phyloP scores from a whole-genome alignment of 2,888 invertebrate species.

The Erebia ligea region DNA sequence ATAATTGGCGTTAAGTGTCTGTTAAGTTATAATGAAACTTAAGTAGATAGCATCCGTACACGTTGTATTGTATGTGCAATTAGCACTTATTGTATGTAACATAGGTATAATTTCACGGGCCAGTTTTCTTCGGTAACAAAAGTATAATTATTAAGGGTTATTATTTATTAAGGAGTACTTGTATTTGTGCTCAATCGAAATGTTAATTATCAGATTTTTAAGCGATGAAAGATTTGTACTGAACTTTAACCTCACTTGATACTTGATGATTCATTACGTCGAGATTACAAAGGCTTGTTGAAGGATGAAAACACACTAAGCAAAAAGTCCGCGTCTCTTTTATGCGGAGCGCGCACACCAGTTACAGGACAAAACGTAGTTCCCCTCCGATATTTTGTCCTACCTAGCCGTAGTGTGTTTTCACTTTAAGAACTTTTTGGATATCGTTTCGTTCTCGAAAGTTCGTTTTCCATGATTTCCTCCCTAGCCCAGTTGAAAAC shows the following conservation, averaged over 20 bases:
- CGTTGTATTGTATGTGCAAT: conserved; percentile 66
- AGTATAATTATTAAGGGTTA: conserved; percentile 65
- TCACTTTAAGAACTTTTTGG: too few relatives aligned
- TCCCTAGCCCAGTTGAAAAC: too few relatives aligned
- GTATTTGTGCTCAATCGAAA: conserved; percentile 51
- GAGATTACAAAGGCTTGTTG: too few relatives aligned
- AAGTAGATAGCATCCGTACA: conserved; percentile 72
- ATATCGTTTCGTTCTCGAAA: too few relatives aligned
- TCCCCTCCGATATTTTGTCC: too few relatives aligned
- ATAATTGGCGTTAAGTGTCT: conserved; percentile 79
- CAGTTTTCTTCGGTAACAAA: conserved; percentile 50
- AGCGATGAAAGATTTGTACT: conserved; percentile 22
- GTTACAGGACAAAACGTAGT: too few relatives aligned
- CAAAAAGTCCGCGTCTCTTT: too few relatives aligned
- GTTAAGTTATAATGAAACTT: conserved; percentile 76
- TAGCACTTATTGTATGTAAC: conserved; percentile 66
- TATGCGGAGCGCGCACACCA: too few relatives aligned
- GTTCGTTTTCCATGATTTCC: too few relatives aligned
- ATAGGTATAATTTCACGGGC: conserved; percentile 61
- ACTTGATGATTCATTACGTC: background rate
- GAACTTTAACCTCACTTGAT: background rate
- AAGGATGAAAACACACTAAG: too few relatives aligned
- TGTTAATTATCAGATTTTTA: conserved; percentile 36
- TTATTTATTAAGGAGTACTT: conserved; percentile 57
- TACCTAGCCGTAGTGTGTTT: too few relatives aligned